These are phyloP conservation scores for Excalfactoria chinensis DNA, from an alignment of 2,113 vertebrate species.

Conservation along the genomic window DNA sequence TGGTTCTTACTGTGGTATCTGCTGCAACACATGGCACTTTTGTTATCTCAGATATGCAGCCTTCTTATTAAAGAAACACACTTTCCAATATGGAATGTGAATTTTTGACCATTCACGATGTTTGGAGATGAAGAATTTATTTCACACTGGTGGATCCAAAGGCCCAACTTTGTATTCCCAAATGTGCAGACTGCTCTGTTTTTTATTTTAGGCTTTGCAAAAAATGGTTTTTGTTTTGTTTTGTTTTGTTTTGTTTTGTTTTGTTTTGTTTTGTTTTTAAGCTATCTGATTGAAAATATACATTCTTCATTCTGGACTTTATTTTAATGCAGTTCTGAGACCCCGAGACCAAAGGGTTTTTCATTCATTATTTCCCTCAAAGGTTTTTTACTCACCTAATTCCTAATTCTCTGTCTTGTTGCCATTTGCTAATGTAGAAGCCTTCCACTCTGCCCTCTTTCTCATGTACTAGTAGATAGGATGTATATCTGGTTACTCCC, in stretches of 20 bases:
- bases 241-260: neutral
- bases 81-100: constrained; percentile 30
- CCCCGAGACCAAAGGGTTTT: neutral
- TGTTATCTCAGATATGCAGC: constrained; percentile 73
- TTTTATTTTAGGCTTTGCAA: neutral
- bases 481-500: neutral
- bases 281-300: neutral
- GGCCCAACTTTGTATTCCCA: neutral
- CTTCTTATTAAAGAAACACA: constrained; percentile 31
- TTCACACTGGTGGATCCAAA: neutral
- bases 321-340: neutral
- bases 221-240: neutral
- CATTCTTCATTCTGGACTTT: neutral
- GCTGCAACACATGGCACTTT: constrained; percentile 35
- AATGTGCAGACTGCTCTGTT: neutral
- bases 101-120: constrained; percentile 44
- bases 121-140: neutral
- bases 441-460: neutral
- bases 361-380: neutral
- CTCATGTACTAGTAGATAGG: neutral
- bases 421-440: neutral
- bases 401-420: neutral
- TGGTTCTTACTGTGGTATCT: constrained; percentile 53
- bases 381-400: neutral
- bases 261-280: neutral